A percentile compares a stretch with the other conserved stretches of the same genome.
Evolutionary conservation across 2,797 vertebrate genomes (phyloP).

Genomic region (Pseudomugil gertrudae): DNA sequence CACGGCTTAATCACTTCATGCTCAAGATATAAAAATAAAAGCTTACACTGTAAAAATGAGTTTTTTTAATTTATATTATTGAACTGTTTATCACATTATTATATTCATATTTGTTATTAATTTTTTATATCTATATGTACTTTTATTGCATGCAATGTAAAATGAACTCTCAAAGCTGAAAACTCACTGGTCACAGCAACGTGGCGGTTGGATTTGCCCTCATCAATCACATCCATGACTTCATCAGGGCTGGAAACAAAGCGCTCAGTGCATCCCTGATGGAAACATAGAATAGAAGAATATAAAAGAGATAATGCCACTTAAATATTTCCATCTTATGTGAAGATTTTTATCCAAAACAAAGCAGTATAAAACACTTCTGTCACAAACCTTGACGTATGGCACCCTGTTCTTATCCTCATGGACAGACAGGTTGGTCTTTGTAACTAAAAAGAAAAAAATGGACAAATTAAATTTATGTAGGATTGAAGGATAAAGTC

Average conservation of each 20-base stretch:
- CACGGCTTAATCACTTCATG: not conserved
- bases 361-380: not conserved
- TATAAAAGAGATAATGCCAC: slow-evolving; percentile 4
- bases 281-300: not conserved
- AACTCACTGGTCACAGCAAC: slow-evolving; percentile 96
- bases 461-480: not conserved
- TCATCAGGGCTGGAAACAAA: slow-evolving; percentile 99
- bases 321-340: not conserved
- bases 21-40: not conserved
- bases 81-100: not conserved
- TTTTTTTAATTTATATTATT: not conserved
- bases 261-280: slow-evolving; percentile 95
- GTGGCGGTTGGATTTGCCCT: slow-evolving; percentile 94
- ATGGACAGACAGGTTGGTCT: slow-evolving; percentile 96
- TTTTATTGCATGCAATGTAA: not conserved
- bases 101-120: not conserved
- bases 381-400: slow-evolving; percentile 89
- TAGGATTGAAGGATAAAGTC: not conserved
- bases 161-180: not conserved
- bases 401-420: slow-evolving; percentile 99
- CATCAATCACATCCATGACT: slow-evolving; percentile 97
- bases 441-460: slow-evolving; percentile 89
- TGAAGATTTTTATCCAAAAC: slow-evolving; percentile 2
- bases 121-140: not conserved
- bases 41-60: not conserved